Evolutionary conservation across 2,888 invertebrate species (phyloP), one percentile per base, ranked within the genome.

Genomic region (Dolichopus griseipennis): DNA sequence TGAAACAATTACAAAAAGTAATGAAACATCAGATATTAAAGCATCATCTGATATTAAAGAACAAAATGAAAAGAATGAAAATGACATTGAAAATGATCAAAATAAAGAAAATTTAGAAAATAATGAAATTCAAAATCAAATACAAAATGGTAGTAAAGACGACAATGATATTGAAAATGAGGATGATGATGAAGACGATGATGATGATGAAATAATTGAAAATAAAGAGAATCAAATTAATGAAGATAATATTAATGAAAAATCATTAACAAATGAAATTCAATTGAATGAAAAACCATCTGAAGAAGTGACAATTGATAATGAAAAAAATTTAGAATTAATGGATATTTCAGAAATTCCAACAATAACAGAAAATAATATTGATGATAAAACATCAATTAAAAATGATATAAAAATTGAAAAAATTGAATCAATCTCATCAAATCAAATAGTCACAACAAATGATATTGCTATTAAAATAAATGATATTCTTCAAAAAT

Each of bases 51-150:
- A n/a, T 15, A 22, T 52, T 12, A 52, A 52, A 52, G 52, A 52
- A 18, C 52, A 52, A 52, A 22, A 12, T 62, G 62, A 22, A 5
- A 64, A 18, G 15, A 37, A n/a, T 64, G 64, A 64, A 52, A 52
- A 52, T 18, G 6, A 15, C 18, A 52, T 18, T 52, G 52, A 52
- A 52, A 52, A n/a, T 37, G 64, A 64, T 34, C 64, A 64, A 10
- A 64, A 64, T 37, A 64, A 37, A 37, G 37, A 64, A 37, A 64
- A 64, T 64, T n/a, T 64, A 20, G 37, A 37, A 8, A 33, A 64
- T 37, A 37, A 37, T 64, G 64, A 64, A 7, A 37, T 37, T 37
- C 15, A 64, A 64, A 37, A 64, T 37, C 21, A 62, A 64, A 27
- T 27, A 27, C 20, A 20, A 20, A 20, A 64, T 34, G 18, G 33